phyloP scores from a whole-genome alignment of 2,797 vertebrate species.

The Hipposideros larvatus region DNA sequence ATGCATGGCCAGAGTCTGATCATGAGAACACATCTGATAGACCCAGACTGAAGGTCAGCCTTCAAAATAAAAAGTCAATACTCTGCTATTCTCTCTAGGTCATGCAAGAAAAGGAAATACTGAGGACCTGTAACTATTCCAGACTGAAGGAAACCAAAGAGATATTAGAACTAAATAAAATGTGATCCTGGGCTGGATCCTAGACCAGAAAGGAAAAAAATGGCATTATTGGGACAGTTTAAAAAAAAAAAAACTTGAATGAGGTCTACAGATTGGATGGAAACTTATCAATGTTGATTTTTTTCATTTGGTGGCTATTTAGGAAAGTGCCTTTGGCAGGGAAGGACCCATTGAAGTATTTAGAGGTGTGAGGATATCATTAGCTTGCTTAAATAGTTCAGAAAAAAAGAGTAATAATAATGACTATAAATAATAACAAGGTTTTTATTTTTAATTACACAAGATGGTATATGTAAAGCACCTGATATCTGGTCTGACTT shows the following conservation, averaged over 20 bases:
- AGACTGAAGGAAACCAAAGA: neutral
- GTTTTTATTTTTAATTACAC: constrained; percentile 28
- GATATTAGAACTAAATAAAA: neutral
- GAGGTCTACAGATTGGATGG: neutral
- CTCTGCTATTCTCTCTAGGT: neutral
- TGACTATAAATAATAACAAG: constrained; percentile 19
- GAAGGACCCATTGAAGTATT: neutral
- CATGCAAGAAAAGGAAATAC: neutral
- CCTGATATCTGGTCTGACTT: neutral
- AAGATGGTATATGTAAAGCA: neutral
- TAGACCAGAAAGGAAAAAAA: neutral
- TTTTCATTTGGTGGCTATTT: neutral
- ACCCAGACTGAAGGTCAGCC: neutral
- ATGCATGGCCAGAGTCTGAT: neutral
- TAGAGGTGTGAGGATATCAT: neutral
- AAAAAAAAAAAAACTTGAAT: neutral
- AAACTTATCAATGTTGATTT: neutral
- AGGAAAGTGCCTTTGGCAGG: neutral
- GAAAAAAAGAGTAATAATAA: constrained; percentile 20
- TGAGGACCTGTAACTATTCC: neutral
- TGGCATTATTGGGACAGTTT: neutral
- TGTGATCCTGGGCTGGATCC: neutral
- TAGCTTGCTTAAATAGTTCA: constrained; percentile 14
- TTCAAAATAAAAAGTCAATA: neutral
- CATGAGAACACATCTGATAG: neutral